phyloP scores from a whole-genome alignment of 1,140 invertebrate species.

The Globodera rostochiensis region DNA sequence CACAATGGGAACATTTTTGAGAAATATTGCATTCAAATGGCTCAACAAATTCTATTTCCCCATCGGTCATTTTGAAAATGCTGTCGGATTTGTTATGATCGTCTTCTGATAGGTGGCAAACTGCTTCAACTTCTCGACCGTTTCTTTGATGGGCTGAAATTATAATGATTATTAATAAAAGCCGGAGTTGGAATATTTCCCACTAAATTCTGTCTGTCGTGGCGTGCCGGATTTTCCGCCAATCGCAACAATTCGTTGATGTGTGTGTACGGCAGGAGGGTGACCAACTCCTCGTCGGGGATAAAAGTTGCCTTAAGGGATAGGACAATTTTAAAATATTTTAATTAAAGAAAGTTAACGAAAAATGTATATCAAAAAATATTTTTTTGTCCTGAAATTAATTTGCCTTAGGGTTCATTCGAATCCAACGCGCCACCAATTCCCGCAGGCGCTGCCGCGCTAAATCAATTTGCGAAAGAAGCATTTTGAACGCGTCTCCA shows the following conservation, averaged over 20 bases:
- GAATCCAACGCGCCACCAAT: conserved; percentile 11
- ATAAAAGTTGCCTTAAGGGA: conserved; percentile 32
- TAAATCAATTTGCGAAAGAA: conserved; percentile 34
- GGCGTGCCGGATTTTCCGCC: conserved; percentile 22
- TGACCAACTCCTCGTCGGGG: conserved; percentile 27
- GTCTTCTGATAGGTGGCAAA: conserved; percentile 2
- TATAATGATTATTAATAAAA: neutral
- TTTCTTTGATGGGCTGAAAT: conserved; percentile 38
- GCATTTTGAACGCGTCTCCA: conserved; percentile 34
- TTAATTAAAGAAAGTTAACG: neutral
- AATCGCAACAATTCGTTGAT: conserved; percentile 39
- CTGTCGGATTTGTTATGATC: neutral
- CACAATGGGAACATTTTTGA: no score
- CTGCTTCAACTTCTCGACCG: conserved; percentile 26
- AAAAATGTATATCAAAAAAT: no score
- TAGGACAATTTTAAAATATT: neutral
- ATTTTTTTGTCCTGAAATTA: neutral
- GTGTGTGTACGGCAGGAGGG: conserved; percentile 36
- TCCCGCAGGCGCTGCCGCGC: conserved; percentile 17
- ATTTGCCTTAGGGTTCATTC: conserved; percentile 16
- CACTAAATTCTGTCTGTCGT: conserved; percentile 28
- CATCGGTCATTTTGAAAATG: neutral
- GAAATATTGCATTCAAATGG: no score
- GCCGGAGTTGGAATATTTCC: neutral
- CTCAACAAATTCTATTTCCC: no score